Conservation (phyloP, 2,888 invertebrate genomes). For the Altica lythri region DNA sequence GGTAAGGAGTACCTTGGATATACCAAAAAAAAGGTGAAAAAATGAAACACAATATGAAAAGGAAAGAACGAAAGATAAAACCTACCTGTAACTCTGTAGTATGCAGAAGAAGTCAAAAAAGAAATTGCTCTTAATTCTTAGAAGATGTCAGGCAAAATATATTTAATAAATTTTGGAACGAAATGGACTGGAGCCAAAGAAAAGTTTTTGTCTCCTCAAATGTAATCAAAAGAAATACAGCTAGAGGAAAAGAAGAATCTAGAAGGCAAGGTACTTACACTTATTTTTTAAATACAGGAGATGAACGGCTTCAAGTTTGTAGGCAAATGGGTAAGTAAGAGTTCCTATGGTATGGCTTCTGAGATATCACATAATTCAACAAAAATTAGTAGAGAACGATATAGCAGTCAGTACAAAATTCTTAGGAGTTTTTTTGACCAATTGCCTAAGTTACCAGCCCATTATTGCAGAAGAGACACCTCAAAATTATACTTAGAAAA, state of each 20-base stretch:
- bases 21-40: too few relatives aligned
- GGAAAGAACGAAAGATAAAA: too few relatives aligned
- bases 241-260: too few relatives aligned
- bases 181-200: not conserved
- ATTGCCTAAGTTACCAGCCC: slow-evolving; percentile 40
- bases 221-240: too few relatives aligned
- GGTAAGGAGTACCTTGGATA: too few relatives aligned
- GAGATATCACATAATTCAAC: not conserved
- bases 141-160: not conserved
- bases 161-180: not conserved
- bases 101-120: too few relatives aligned
- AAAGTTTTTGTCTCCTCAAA: not conserved
- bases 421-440: slow-evolving; percentile 29
- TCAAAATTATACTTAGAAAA: slow-evolving; percentile 40
- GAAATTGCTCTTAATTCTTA: not conserved
- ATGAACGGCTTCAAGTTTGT: not conserved
- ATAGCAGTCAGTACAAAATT: not conserved
- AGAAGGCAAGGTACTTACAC: not conserved
- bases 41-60: too few relatives aligned
- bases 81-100: too few relatives aligned
- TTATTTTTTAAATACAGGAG: not conserved
- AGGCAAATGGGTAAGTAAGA: not conserved
- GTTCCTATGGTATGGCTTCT: not conserved
- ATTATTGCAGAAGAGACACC: slow-evolving; percentile 36
- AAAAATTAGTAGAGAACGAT: not conserved